A percentile compares a stretch with the other conserved stretches of the same genome.
Conservation (phyloP, 2,888 invertebrate species). For the Frankliniella fusca region DNA sequence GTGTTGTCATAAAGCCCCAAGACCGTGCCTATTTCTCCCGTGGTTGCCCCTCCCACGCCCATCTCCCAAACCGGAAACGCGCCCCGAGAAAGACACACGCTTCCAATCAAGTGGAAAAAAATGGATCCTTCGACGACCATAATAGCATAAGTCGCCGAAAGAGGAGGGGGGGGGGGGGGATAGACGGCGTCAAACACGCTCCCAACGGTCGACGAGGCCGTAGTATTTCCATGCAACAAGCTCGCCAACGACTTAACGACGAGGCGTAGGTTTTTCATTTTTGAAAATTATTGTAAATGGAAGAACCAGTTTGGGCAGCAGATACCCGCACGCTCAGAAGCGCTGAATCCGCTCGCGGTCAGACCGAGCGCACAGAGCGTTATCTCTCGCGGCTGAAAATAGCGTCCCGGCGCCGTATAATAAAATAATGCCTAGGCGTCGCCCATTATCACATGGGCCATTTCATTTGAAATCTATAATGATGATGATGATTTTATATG, state of each 20-base stretch:
- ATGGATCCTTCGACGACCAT: not conserved
- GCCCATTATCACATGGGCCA: conserved; percentile 6
- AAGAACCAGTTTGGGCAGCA: not conserved
- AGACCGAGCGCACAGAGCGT: no score
- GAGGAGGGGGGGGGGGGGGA: no score
- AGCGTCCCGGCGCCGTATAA: not conserved
- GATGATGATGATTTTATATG: conserved; percentile 20
- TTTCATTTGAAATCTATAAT: conserved; percentile 20
- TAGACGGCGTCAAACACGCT: no score
- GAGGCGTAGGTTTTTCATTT: no score
- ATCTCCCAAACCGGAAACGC: not conserved
- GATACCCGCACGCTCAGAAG: not conserved
- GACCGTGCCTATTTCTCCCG: no score
- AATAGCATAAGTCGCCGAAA: no score
- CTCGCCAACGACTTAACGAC: no score
- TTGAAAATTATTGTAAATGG: no score
- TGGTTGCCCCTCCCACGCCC: no score
- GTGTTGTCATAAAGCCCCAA: not conserved
- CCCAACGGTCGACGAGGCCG: no score
- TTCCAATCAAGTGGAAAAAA: conserved; percentile 1
- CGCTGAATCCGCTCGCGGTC: no score
- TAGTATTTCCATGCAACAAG: no score
- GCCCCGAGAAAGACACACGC: not conserved
- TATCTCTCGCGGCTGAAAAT: not conserved
- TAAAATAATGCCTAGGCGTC: not conserved